Evolutionary conservation across 2,113 vertebrate species (phyloP).

Genomic region (Ammospiza caudacuta): DNA sequence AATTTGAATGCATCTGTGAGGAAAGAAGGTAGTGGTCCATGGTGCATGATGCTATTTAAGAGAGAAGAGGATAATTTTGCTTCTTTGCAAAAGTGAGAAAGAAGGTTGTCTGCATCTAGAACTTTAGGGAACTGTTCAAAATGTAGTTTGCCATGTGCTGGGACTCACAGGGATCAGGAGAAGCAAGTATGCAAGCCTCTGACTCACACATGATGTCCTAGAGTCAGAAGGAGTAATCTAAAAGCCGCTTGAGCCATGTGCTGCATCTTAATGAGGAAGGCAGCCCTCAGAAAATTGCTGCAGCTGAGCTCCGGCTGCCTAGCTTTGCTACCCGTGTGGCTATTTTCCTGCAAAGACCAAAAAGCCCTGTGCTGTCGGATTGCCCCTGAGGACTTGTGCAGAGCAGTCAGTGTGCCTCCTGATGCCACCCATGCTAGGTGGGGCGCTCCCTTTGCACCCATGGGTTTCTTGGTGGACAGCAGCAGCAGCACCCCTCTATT

Average conservation of each 20-base stretch:
- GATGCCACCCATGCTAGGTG: not conserved
- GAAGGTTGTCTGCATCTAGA: not conserved
- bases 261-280: constrained; percentile 9
- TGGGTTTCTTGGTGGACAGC: not conserved
- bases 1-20: not conserved
- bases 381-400: not conserved
- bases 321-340: not conserved
- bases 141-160: not conserved
- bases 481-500: not conserved
- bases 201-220: not conserved
- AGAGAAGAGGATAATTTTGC: not conserved
- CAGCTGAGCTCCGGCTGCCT: not conserved
- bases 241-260: not conserved
- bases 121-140: not conserved
- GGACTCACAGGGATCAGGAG: not conserved
- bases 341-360: not conserved
- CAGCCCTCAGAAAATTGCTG: not conserved
- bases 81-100: not conserved
- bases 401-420: not conserved
- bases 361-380: not conserved
- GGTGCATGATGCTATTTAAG: not conserved
- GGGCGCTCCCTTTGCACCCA: rapidly evolving
- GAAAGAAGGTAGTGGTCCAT: not conserved
- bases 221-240: constrained; percentile 20
- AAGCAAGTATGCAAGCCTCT: not conserved